Conservation (phyloP, 2,888 invertebrate genomes). For the Crocallis elinguaria region DNA sequence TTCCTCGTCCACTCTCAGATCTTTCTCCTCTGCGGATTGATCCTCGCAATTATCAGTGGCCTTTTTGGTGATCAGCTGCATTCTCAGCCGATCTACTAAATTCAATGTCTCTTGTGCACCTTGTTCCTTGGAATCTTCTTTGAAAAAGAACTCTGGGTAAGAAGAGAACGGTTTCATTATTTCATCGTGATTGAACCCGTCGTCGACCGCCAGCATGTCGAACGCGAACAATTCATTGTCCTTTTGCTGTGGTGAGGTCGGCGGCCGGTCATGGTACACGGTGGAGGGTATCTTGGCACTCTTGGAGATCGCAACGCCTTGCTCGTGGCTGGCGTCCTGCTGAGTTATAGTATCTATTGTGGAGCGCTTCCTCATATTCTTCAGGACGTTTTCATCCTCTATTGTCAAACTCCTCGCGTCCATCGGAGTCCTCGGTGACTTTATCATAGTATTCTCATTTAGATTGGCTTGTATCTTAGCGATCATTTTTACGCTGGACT, state of each 20-base stretch:
- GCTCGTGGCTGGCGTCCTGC: conserved; percentile 75
- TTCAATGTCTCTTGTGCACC: conserved; percentile 93
- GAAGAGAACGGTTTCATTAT: conserved; percentile 87
- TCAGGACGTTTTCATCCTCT: conserved; percentile 63
- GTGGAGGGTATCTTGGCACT: conserved; percentile 79
- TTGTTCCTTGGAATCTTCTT: conserved; percentile 91
- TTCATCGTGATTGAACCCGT: conserved; percentile 88
- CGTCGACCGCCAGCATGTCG: conserved; percentile 86
- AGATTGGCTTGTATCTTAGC: conserved; percentile 79
- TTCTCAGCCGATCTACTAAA: conserved; percentile 92
- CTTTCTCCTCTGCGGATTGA: conserved; percentile 56
- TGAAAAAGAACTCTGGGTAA: conserved; percentile 87
- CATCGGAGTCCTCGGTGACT: conserved; percentile 80
- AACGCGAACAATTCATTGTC: conserved; percentile 87
- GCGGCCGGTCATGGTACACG: conserved; percentile 84
- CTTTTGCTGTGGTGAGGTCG: conserved; percentile 89
- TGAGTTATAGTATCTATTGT: conserved; percentile 66
- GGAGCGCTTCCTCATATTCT: conserved; percentile 64
- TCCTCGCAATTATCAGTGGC: conserved; percentile 80
- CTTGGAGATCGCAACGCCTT: conserved; percentile 77
- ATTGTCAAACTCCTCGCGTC: conserved; percentile 73
- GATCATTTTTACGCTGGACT: conserved; percentile 77
- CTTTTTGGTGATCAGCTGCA: conserved; percentile 88
- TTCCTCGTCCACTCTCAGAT: conserved; percentile 50
- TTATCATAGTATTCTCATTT: conserved; percentile 80